phyloP scores from a whole-genome alignment of 1,140 invertebrate genomes.

The Drosophila pallidifrons region DNA sequence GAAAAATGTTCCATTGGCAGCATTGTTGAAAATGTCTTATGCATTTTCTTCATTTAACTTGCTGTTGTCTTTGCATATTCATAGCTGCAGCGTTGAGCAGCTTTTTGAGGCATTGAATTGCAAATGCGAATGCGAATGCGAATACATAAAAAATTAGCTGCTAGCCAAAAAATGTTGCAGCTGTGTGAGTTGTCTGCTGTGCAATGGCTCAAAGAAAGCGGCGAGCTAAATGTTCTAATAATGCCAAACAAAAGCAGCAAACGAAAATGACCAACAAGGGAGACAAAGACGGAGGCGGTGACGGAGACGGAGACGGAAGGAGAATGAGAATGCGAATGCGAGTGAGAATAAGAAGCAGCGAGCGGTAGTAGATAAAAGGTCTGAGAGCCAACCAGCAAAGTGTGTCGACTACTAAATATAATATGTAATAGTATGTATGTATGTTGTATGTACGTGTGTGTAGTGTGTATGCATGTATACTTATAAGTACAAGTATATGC shows the following conservation, averaged over 20 bases:
- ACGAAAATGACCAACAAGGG: slow-evolving; percentile 33
- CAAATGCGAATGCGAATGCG: slow-evolving; percentile 58
- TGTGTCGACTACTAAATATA: slow-evolving; percentile 49
- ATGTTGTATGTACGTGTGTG: slow-evolving; percentile 10
- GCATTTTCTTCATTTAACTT: slow-evolving; percentile 2
- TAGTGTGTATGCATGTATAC: slow-evolving; percentile 11
- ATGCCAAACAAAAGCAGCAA: slow-evolving; percentile 50
- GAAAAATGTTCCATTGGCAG: slow-evolving; percentile 35
- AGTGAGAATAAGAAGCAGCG: slow-evolving; percentile 2
- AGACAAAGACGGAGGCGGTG: not conserved
- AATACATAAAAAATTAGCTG: slow-evolving; percentile 47
- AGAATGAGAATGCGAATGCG: not conserved
- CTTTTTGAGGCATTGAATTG: slow-evolving; percentile 50
- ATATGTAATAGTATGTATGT: slow-evolving; percentile 9
- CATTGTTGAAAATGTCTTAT: slow-evolving; percentile 33
- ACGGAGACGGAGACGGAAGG: not conserved
- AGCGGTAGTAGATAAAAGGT: slow-evolving; percentile 4
- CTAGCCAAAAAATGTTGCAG: slow-evolving; percentile 25
- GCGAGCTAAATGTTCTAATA: slow-evolving; percentile 59
- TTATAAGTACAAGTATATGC: slow-evolving; percentile 57
- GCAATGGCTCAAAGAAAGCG: slow-evolving; percentile 31
- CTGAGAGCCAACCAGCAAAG: slow-evolving; percentile 30
- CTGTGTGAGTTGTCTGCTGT: slow-evolving; percentile 20
- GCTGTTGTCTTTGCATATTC: slow-evolving; percentile 48
- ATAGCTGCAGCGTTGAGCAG: slow-evolving; percentile 31